Base-by-base conservation (phyloP, 2,113 vertebrate genomes). In the Diphyllodes magnificus region DNA sequence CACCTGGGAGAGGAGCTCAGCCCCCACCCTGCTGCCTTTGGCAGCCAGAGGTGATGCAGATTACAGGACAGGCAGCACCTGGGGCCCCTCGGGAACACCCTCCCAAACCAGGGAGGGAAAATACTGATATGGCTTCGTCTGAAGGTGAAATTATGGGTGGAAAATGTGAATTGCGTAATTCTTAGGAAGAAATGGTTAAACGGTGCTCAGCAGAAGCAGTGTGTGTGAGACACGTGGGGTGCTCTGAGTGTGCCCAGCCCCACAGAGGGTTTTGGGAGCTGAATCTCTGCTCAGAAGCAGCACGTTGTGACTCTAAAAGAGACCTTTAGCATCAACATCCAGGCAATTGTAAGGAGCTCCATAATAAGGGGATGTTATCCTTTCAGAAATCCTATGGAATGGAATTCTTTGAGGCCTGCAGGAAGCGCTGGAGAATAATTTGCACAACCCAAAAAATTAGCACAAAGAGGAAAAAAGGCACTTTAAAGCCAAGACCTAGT, bases 111-210 rank as follows among this genome's bases (percentile, higher is more conserved):
- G n/a, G 49, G 15, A 13, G 24, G 3, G 35, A 15, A 64, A 79
- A 51, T 8, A 14, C 0, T 4, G 12, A 4, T 0, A 4, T 2
- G 42, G 8, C 35, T 69, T 57, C 9, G 7, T 7, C 10, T n/a
- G 13, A 37, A 14, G 23, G 19, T 18, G 22, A 44, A 79, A 40
- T 51, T 4, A 23, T 0, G 2, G 12, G 7, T 13, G n/a, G 16
- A 3, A 27, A 66, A 31, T 1, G 18, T 30, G 5, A 31, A 42
- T 57, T 24, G 60, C 11, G 1, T 10, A 0, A 24, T 71, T 42
- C 19, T 76, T 8, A 27, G 28, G 53, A n/a, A 63, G 45, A 68
- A 76, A 35, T 23, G 11, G 42, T 73, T 56, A 3, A 71, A 7
- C 6, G 35, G 49, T 30, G 40, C 2, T 8, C 76, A 72, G 17